A percentile compares a stretch with the other conserved stretches of the same genome.
phyloP scores from a whole-genome alignment of 2,888 invertebrate genomes.

The Netelia fuscicornis region DNA sequence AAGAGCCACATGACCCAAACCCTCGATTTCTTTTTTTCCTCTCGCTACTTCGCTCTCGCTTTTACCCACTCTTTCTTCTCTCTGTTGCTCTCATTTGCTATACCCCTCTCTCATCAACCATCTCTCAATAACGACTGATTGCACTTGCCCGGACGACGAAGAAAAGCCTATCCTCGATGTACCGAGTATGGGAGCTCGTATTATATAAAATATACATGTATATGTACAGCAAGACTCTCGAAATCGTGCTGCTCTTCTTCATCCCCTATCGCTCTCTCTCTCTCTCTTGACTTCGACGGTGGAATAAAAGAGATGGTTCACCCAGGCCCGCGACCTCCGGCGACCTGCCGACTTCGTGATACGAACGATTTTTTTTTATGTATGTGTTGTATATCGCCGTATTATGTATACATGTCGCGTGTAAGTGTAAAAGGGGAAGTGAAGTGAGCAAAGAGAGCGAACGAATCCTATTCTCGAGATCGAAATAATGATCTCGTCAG shows the following conservation, averaged over 20 bases:
- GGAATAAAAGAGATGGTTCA: constrained; percentile 44
- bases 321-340: constrained; percentile 6
- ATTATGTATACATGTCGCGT: background rate
- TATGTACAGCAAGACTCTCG: constrained; percentile 38
- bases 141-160: constrained; percentile 72
- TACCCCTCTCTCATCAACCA: constrained; percentile 41
- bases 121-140: constrained; percentile 75
- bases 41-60: constrained; percentile 10
- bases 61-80: constrained; percentile 33
- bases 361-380: constrained; percentile 18
- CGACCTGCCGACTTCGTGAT: constrained; percentile 14
- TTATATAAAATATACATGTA: background rate
- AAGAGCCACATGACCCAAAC: constrained; percentile 16
- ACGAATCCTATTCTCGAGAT: constrained; percentile 48
- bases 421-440: constrained; percentile 2
- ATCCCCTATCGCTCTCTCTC: constrained; percentile 69
- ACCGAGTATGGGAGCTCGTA: constrained; percentile 3
- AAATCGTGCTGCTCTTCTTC: constrained; percentile 68
- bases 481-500: constrained; percentile 58
- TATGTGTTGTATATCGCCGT: background rate
- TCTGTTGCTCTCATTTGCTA: constrained; percentile 34
- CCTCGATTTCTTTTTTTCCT: background rate
- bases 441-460: constrained; percentile 18
- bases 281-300: constrained; percentile 53
- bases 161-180: constrained; percentile 62